Base-by-base conservation (phyloP, 2,113 vertebrate species). In the Ceratotherium simum region DNA sequence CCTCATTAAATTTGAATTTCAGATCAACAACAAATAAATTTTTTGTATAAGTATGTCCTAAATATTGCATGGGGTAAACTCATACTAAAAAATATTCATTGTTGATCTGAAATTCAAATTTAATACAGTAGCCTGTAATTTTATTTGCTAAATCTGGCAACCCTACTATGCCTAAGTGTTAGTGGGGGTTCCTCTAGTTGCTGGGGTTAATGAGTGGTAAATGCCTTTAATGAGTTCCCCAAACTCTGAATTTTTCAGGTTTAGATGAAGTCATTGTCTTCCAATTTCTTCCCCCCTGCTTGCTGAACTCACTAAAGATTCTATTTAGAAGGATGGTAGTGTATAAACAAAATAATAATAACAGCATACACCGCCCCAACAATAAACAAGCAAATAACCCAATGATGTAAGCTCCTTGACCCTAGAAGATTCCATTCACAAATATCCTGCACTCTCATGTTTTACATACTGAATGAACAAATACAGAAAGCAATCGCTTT, bases 231-330 rank as follows among this genome's bases (percentile, higher is more conserved):
- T 25, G 27, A 70, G 83, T 78, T 83, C 33, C n/a, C 36, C 80
- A 48, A 70, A 92, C 25, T 42, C 51, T 46, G 39, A 90, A 83
- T 21, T 92, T 97, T 97, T 87, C 33, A 93, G 29, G 62, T 93
- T 72, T 27, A 72, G 36, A 62, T 95, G 27, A 65, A 21, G 46
- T 82, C 20, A 90, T 7, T 36, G 1, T 86, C 29, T 60, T 62
- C 56, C 16, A 96, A 10, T 87, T 92, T 96, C 58, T 82, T n/a
- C 46, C 14, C 39, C 8, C 1, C 3, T 51, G 21, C n/a, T 95
- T 88, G 33, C 39, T 39, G 88, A 82, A 36, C 3, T 88, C 72
- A 95, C 54, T 48, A 18, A 56, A 46, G 29, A 84, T 85, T 33
- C 23, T 89, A 18, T 84, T 85, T 97, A 62, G 54, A 89, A 65